A percentile compares a stretch with the other conserved stretches of the same genome.
These are phyloP conservation scores for Galeopsomyia nigrocyanea DNA, from an alignment of 2,888 invertebrate species.

Conservation along the genomic window DNA sequence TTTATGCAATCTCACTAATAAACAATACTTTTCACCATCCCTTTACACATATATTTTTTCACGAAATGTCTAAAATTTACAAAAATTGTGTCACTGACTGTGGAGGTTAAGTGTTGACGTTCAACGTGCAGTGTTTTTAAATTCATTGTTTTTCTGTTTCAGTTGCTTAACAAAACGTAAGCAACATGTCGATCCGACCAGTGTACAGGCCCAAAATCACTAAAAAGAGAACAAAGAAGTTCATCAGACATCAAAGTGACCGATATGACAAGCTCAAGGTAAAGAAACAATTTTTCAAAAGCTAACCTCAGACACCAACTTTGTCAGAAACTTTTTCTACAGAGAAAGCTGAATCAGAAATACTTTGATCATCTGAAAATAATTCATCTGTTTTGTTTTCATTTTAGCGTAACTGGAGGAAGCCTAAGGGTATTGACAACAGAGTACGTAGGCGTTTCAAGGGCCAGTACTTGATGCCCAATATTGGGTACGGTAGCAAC, in stretches of 20 bases:
- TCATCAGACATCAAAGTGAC: constrained; percentile 98
- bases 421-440: constrained; percentile 99
- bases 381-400: neutral
- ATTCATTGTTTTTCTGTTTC: constrained; percentile 51
- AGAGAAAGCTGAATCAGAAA: too few species aligned
- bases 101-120: constrained; percentile 18
- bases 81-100: constrained; percentile 5
- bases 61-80: constrained; percentile 9
- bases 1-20: constrained; percentile 21
- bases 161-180: constrained; percentile 56
- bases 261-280: constrained; percentile 96
- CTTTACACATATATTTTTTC: constrained; percentile 45
- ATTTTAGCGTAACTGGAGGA: constrained; percentile 92
- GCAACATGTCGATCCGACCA: constrained; percentile 90
- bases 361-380: neutral
- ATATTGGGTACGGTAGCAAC: constrained; percentile 98
- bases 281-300: constrained; percentile 43
- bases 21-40: constrained; percentile 15
- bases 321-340: neutral
- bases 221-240: constrained; percentile 98
- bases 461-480: constrained; percentile 99
- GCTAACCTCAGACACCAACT: neutral
- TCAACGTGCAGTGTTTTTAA: constrained; percentile 34
- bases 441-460: constrained; percentile 98
- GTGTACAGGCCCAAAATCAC: constrained; percentile 91